phyloP scores from a whole-genome alignment of 1,140 invertebrate genomes.

The Neotoxoptera formosana region DNA sequence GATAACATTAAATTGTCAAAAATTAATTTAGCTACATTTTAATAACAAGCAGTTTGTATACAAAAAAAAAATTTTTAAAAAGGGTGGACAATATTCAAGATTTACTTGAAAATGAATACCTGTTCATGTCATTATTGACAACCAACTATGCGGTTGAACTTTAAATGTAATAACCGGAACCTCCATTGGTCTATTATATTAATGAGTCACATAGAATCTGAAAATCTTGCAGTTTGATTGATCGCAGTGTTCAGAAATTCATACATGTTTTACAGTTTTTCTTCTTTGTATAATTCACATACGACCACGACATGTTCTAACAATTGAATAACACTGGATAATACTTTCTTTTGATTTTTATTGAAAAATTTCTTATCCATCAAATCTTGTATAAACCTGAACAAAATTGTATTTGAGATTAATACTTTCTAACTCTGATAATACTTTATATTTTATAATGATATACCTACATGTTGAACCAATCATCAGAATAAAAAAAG shows the following conservation, averaged over 20 bases:
- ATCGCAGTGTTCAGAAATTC: background rate
- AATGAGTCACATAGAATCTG: too few species aligned
- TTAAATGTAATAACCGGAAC: background rate
- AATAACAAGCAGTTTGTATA: background rate
- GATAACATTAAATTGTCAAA: background rate
- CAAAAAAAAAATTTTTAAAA: background rate
- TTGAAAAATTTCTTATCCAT: constrained; percentile 22
- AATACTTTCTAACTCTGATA: too few species aligned
- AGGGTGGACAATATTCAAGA: background rate
- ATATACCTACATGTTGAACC: background rate
- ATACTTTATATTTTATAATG: too few species aligned
- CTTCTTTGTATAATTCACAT: constrained; percentile 36
- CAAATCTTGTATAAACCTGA: constrained; percentile 39
- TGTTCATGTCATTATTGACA: background rate
- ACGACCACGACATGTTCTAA: constrained; percentile 20
- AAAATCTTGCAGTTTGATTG: background rate
- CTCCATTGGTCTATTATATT: constrained; percentile 31
- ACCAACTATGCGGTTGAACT: background rate
- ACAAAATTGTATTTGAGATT: too few species aligned
- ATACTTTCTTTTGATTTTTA: background rate
- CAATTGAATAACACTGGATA: background rate
- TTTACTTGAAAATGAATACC: too few species aligned
- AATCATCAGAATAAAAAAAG: background rate
- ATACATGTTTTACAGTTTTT: constrained; percentile 11
- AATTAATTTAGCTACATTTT: background rate